These are phyloP conservation scores for Lota lota DNA, from an alignment of 2,113 vertebrate species.

Conservation along the genomic window DNA sequence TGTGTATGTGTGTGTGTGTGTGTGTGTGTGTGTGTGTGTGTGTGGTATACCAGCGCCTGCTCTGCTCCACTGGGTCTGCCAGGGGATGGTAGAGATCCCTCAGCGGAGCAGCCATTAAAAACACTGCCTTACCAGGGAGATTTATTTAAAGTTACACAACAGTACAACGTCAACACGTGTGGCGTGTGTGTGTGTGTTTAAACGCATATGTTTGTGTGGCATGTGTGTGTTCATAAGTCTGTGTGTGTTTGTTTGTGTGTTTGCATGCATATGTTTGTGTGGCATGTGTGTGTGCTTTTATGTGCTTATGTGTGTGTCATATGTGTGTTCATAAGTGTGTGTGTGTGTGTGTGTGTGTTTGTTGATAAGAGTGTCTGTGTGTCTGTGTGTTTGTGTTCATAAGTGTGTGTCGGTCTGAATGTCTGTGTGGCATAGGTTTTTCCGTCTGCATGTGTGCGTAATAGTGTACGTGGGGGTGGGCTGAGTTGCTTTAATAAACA, in stretches of 20 bases:
- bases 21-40: slow-evolving; percentile 39
- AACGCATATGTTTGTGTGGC: background rate
- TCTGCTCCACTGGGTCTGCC: slow-evolving; percentile 56
- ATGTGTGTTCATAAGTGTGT: background rate
- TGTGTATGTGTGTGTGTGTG: slow-evolving; percentile 15
- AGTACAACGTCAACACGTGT: slow-evolving; percentile 9
- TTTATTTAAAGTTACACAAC: slow-evolving; percentile 56
- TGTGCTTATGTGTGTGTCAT: too few species aligned
- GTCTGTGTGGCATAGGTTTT: too few species aligned
- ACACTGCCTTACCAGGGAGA: slow-evolving; percentile 60
- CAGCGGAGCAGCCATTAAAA: slow-evolving; percentile 52
- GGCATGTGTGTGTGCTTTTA: too few species aligned
- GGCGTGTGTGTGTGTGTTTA: background rate
- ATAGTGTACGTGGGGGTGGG: too few species aligned
- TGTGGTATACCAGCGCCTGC: slow-evolving; percentile 42
- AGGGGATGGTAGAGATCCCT: slow-evolving; percentile 54
- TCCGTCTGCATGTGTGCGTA: too few species aligned
- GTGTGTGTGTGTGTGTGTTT: background rate
- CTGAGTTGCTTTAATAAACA: too few species aligned
- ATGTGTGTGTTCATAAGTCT: background rate
- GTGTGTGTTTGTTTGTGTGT: background rate
- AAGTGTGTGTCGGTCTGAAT: too few species aligned
- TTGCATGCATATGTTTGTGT: background rate
- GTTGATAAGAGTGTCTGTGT: too few species aligned
- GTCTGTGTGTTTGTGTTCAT: too few species aligned